These are phyloP conservation scores for Etia nguti DNA, from an alignment of 2,113 vertebrate genomes.

Conservation along the genomic window DNA sequence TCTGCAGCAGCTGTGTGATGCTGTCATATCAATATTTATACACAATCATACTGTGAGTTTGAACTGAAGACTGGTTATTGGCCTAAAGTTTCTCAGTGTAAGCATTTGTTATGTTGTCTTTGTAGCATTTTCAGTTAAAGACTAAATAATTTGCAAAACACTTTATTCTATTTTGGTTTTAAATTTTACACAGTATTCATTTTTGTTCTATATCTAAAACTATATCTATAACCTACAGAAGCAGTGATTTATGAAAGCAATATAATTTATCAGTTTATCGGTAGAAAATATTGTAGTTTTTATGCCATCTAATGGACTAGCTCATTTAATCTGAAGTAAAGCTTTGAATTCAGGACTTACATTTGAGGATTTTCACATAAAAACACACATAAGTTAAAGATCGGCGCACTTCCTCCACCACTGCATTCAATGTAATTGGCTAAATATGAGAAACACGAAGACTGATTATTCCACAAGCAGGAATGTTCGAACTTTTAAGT, in stretches of 20 bases:
- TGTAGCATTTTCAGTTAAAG: neutral
- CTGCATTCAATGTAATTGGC: neutral
- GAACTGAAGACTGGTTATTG: neutral
- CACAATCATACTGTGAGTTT: neutral
- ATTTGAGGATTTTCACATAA: neutral
- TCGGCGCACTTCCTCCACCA: neutral
- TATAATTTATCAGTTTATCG: neutral
- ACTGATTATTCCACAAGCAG: neutral
- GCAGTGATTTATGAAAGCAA: neutral
- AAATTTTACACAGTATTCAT: neutral
- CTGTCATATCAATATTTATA: neutral
- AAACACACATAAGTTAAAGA: accelerated
- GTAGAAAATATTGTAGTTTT: neutral
- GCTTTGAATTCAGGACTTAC: neutral
- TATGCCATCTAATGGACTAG: neutral
- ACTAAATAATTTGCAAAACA: neutral
- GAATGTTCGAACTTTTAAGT: neutral
- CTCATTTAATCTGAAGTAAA: neutral
- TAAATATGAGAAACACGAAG: neutral
- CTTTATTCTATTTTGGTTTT: neutral
- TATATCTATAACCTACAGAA: neutral
- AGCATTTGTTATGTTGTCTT: neutral
- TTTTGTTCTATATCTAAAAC: neutral
- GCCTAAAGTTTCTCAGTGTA: neutral
- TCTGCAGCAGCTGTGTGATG: neutral